Conservation (phyloP, 2,888 invertebrate genomes). For the Zootermopsis nevadensis region DNA sequence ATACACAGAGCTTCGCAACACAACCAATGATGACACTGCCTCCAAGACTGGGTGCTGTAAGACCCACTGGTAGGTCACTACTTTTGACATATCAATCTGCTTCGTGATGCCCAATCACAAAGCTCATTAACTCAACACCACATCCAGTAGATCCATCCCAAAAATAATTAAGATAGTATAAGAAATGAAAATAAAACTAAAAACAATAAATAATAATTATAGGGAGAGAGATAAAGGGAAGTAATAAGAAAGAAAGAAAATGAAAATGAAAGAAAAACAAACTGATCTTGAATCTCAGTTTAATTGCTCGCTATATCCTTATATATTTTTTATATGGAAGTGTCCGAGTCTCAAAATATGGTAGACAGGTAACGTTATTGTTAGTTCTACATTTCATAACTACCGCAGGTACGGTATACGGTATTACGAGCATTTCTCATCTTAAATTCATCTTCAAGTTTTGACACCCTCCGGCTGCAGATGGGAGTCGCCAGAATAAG, state of each 20-base stretch:
- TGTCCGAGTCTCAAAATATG: not conserved
- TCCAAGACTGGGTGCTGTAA: too few species aligned
- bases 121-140: too few species aligned
- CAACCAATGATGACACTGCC: too few species aligned
- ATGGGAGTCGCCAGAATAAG: not conserved
- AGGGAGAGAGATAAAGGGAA: not conserved
- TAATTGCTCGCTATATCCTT: not conserved
- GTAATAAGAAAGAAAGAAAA: not conserved
- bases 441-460: not conserved
- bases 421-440: not conserved
- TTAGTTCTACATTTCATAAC: not conserved
- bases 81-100: too few species aligned
- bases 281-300: not conserved
- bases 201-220: not conserved
- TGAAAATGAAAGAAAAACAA: not conserved
- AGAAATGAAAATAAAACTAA: not conserved
- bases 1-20: too few species aligned
- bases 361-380: not conserved
- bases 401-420: too few species aligned
- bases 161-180: too few species aligned
- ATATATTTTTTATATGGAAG: not conserved
- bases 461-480: not conserved
- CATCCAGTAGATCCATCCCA: too few species aligned
- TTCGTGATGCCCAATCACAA: too few species aligned
- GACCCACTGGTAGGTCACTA: too few species aligned